Evolutionary conservation across 2,888 invertebrate genomes (phyloP).

Genomic region (Acanthosepion lycidas): DNA sequence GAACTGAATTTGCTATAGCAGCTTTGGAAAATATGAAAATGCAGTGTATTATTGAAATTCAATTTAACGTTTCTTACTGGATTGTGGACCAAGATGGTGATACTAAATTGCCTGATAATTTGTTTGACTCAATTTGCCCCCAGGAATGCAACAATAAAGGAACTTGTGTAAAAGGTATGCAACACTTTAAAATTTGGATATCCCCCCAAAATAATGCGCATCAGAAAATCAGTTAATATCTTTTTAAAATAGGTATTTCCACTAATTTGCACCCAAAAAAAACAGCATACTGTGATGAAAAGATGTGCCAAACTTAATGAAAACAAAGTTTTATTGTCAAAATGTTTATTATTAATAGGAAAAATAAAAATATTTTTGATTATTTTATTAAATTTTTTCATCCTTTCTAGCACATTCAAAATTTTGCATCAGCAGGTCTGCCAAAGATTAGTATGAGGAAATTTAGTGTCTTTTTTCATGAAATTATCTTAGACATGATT

Average conservation of each 20-base stretch:
- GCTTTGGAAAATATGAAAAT: conserved; percentile 49
- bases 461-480: too few relatives aligned
- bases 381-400: too few relatives aligned
- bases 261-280: too few relatives aligned
- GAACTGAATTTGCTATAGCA: conserved; percentile 42
- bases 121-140: conserved; percentile 51
- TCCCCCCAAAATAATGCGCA: neutral
- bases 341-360: too few relatives aligned
- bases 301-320: too few relatives aligned
- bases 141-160: conserved; percentile 55
- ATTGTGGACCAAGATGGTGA: conserved; percentile 42
- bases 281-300: too few relatives aligned
- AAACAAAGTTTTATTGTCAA: too few relatives aligned
- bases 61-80: conserved; percentile 50
- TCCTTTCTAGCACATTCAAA: too few relatives aligned
- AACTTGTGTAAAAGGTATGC: conserved; percentile 51
- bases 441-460: too few relatives aligned
- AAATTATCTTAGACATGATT: too few relatives aligned
- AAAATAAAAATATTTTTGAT: too few relatives aligned
- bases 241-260: neutral
- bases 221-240: neutral
- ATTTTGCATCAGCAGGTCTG: too few relatives aligned
- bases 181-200: neutral
- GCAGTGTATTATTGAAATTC: conserved; percentile 48
- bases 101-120: conserved; percentile 50